phyloP scores from a whole-genome alignment of 2,888 invertebrate species.

The Macrophya alboannulata region DNA sequence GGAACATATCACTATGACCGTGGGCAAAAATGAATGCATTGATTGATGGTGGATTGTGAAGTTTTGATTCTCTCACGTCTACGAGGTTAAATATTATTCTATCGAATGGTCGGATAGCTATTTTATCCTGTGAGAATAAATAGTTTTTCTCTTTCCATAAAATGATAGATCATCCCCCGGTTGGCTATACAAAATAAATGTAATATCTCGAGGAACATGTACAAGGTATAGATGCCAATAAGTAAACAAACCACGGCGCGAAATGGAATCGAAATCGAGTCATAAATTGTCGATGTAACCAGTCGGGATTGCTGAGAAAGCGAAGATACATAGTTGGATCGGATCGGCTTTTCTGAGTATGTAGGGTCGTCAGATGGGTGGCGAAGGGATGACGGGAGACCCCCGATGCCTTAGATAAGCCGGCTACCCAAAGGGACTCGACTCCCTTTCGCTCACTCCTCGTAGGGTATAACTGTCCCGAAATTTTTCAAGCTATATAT shows the following conservation, averaged over 20 bases:
- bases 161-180: conserved; percentile 47
- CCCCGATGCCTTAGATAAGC: conserved; percentile 23
- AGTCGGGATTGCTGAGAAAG: conserved; percentile 66
- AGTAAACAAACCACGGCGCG: conserved; percentile 68
- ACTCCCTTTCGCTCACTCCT: not conserved
- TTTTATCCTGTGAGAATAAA: not conserved
- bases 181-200: conserved; percentile 41
- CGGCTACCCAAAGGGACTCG: conserved; percentile 12
- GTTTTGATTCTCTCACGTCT: not conserved
- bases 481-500: conserved; percentile 32
- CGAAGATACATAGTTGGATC: conserved; percentile 62
- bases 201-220: conserved; percentile 30
- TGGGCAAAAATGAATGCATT: no score
- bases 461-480: not conserved
- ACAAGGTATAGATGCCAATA: conserved; percentile 65
- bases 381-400: not conserved
- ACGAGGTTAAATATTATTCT: not conserved
- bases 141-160: not conserved
- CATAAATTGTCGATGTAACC: conserved; percentile 70
- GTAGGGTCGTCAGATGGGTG: conserved; percentile 11
- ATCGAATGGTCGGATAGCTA: not conserved
- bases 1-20: no score
- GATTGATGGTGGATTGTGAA: not conserved
- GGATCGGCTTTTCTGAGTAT: conserved; percentile 49
- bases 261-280: conserved; percentile 72